phyloP scores from a whole-genome alignment of 2,113 vertebrate genomes.

The Aythya baeri region DNA sequence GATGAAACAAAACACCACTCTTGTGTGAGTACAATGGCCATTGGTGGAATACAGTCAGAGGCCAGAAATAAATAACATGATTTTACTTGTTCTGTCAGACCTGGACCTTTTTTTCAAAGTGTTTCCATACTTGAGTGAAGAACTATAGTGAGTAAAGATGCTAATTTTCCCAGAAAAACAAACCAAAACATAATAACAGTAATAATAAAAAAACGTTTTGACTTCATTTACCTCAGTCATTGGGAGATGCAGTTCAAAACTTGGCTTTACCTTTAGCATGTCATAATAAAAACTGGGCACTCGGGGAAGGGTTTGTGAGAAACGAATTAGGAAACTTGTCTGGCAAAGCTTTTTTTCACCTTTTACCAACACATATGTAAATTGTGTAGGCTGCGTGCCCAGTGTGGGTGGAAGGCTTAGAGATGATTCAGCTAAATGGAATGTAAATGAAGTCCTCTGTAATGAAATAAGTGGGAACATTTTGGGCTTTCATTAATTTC shows the following conservation, averaged over 20 bases:
- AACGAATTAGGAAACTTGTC: neutral
- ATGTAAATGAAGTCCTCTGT: conserved; percentile 41
- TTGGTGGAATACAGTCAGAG: neutral
- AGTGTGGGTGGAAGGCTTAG: conserved; percentile 16
- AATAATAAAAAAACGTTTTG: neutral
- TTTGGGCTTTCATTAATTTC: conserved; percentile 21
- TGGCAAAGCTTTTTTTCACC: conserved; percentile 21
- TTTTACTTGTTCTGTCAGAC: neutral
- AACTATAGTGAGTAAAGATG: neutral
- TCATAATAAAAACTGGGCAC: neutral
- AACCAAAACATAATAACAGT: neutral
- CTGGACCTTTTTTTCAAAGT: neutral
- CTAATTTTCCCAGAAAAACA: neutral
- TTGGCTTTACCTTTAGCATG: neutral
- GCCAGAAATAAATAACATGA: neutral
- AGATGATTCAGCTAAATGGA: conserved; percentile 45
- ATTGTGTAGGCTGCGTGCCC: conserved; percentile 11
- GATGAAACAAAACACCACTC: neutral
- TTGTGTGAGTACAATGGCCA: neutral
- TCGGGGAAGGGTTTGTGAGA: neutral
- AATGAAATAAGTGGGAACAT: conserved; percentile 41
- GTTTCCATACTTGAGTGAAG: neutral
- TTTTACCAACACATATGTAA: conserved; percentile 33
- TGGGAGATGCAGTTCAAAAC: neutral
- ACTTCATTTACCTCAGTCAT: neutral